A percentile compares a stretch with the other conserved stretches of the same genome.
Conservation (phyloP, 2,797 vertebrate species). For the Rhabdophis nuchalis region DNA sequence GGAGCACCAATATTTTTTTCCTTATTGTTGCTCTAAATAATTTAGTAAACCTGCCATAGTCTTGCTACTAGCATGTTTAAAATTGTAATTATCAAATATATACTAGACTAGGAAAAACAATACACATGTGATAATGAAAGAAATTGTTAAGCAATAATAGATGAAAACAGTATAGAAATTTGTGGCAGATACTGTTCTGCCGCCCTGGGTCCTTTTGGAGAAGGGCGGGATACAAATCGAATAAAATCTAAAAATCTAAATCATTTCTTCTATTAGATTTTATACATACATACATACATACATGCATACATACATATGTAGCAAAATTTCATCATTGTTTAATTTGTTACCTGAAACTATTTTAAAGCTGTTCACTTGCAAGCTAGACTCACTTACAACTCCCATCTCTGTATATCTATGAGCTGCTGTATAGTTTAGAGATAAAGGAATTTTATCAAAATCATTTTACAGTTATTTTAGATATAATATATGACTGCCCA, state of each 20-base stretch:
- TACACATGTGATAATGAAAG: not conserved
- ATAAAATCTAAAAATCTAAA: too few relatives aligned
- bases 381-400: not conserved
- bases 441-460: not conserved
- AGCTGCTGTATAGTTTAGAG: not conserved
- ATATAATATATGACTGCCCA: constrained; percentile 22
- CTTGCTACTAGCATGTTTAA: not conserved
- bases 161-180: not conserved
- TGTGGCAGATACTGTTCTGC: too few relatives aligned
- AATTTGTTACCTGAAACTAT: not conserved
- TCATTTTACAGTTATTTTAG: constrained; percentile 7
- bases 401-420: not conserved
- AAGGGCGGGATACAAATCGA: too few relatives aligned
- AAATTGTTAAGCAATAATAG: not conserved
- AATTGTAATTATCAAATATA: not conserved
- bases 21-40: not conserved
- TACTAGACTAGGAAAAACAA: not conserved
- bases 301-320: not conserved
- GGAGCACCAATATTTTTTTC: not conserved
- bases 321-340: not conserved
- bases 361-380: not conserved
- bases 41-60: not conserved
- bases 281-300: not conserved
- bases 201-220: too few relatives aligned
- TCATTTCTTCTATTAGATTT: not conserved